These are phyloP conservation scores for Periphyllus acericola DNA, from an alignment of 2,888 invertebrate genomes.

Conservation along the genomic window DNA sequence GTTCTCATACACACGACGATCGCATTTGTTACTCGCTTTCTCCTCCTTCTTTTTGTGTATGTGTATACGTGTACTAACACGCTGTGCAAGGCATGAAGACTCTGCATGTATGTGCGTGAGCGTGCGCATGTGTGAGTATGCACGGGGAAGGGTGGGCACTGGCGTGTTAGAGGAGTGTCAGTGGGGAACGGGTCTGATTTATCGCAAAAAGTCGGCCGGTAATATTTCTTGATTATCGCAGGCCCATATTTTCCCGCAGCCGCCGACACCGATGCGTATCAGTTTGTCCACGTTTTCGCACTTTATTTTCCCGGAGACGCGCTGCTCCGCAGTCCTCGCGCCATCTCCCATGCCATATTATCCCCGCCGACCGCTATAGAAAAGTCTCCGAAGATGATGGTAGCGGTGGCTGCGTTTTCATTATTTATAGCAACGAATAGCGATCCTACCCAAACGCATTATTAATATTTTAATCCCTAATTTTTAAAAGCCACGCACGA, in stretches of 20 bases:
- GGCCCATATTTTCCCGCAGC: conserved; percentile 25
- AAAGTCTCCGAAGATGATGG: background rate
- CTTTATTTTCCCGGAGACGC: conserved; percentile 36
- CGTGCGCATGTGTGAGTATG: background rate
- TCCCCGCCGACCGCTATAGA: background rate
- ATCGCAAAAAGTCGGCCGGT: conserved; percentile 54
- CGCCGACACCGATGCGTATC: conserved; percentile 24
- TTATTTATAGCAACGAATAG: conserved; percentile 43
- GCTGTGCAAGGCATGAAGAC: too few species aligned
- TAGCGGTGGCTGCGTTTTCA: background rate
- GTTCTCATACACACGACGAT: background rate
- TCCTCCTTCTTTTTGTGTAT: background rate
- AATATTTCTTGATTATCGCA: conserved; percentile 53
- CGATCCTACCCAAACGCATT: conserved; percentile 42
- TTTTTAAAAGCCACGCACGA: conserved; percentile 26
- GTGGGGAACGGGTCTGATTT: conserved; percentile 33
- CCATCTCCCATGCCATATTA: background rate
- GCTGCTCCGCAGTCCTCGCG: background rate
- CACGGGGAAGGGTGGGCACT: background rate
- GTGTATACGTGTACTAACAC: background rate
- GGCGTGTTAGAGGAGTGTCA: conserved; percentile 6
- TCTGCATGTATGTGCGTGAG: background rate
- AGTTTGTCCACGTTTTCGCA: conserved; percentile 56
- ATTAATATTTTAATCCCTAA: conserved; percentile 51
- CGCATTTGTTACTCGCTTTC: conserved; percentile 21